phyloP scores from a whole-genome alignment of 2,888 invertebrate genomes.

The Heliconius aoede region DNA sequence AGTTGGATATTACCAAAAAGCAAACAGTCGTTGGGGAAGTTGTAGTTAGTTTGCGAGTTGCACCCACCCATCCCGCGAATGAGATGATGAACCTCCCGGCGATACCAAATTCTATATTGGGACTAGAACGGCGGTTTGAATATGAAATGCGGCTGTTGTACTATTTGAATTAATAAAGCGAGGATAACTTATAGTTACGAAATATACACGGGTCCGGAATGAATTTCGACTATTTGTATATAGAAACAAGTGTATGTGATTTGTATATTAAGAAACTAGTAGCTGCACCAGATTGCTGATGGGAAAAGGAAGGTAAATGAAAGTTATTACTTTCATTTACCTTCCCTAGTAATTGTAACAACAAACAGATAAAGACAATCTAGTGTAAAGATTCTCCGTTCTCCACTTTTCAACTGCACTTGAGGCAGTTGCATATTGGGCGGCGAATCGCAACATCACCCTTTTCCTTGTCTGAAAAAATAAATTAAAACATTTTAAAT shows the following conservation, averaged over 20 bases:
- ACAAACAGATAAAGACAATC: no score
- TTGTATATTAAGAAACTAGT: neutral
- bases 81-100: conserved; percentile 71
- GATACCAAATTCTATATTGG: conserved; percentile 73
- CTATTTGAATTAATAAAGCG: conserved; percentile 40
- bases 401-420: no score
- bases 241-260: neutral
- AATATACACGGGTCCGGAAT: conserved; percentile 17
- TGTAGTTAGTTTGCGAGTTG: conserved; percentile 66
- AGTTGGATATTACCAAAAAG: conserved; percentile 50
- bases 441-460: no score
- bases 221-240: conserved; percentile 4
- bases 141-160: conserved; percentile 60
- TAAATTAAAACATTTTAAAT: no score
- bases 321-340: no score
- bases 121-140: conserved; percentile 75
- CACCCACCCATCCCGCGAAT: conserved; percentile 66
- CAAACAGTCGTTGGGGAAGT: conserved; percentile 73
- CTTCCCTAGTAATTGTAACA: no score
- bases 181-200: conserved; percentile 26
- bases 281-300: neutral
- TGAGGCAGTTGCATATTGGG: no score
- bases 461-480: no score
- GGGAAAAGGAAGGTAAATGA: no score
- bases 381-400: no score